Conservation (phyloP, 2,113 vertebrate genomes). For the Psammodynastes pulverulentus region DNA sequence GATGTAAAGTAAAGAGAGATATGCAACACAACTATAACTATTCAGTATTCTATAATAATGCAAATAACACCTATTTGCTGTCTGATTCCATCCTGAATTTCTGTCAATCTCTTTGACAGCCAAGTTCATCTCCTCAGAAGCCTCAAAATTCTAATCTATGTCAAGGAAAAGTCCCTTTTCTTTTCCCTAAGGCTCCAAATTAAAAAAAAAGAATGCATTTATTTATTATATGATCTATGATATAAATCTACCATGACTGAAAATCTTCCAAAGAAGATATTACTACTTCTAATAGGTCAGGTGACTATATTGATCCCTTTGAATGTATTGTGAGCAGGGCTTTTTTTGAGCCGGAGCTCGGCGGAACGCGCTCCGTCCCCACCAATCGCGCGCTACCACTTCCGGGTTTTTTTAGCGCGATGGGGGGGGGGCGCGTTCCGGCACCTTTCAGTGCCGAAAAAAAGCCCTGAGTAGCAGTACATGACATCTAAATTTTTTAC, state of each 20-base stretch:
- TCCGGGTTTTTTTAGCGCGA: no score
- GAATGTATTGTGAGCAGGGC: neutral
- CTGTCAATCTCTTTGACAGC: neutral
- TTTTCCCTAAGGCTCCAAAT: neutral
- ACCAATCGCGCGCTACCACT: no score
- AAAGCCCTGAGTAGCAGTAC: no score
- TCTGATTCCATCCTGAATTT: neutral
- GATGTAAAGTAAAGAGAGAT: neutral
- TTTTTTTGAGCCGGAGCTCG: no score
- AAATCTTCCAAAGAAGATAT: neutral
- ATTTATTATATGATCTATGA: no score
- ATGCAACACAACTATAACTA: neutral
- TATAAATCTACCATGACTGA: neutral
- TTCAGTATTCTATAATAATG: neutral
- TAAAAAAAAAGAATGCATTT: no score
- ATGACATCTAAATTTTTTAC: neutral
- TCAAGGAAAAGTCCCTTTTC: neutral
- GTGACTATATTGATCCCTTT: no score
- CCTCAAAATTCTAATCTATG: neutral
- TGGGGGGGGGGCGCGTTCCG: no score
- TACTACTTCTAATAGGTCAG: neutral
- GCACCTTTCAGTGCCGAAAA: no score
- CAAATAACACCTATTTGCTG: neutral
- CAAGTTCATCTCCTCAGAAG: neutral
- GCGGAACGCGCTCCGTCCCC: no score